Conservation (phyloP, 2,113 vertebrate species). For the Centropus bengalensis region DNA sequence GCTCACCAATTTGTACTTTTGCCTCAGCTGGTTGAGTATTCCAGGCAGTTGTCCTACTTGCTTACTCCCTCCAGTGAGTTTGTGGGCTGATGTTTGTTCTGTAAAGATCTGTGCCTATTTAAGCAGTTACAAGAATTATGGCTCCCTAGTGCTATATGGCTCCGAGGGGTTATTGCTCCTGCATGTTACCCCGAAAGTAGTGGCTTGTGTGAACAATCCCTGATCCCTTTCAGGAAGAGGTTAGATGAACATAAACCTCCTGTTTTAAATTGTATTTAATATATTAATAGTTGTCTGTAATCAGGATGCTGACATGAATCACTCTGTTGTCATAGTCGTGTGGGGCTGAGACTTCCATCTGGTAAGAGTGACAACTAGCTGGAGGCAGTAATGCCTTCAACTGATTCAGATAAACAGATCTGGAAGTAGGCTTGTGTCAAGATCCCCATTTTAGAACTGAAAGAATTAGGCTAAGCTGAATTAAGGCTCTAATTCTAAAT, state of each 20-base stretch:
- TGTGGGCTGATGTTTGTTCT: background rate
- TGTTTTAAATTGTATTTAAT: background rate
- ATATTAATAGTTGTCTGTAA: background rate
- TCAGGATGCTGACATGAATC: background rate
- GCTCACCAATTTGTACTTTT: background rate
- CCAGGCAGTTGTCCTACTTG: background rate
- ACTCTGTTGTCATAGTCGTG: background rate
- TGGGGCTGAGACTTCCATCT: background rate
- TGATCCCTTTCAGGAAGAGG: background rate
- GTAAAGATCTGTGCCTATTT: background rate
- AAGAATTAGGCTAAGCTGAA: slow-evolving; percentile 71
- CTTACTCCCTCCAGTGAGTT: background rate
- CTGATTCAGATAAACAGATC: slow-evolving; percentile 17
- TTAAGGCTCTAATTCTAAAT: slow-evolving; percentile 69
- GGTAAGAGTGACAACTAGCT: slow-evolving; percentile 1
- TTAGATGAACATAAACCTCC: background rate
- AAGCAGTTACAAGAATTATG: background rate
- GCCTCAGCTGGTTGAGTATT: background rate
- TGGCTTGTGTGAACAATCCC: background rate
- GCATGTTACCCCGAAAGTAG: background rate
- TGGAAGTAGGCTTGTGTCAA: slow-evolving; percentile 51
- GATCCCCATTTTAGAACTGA: slow-evolving; percentile 53
- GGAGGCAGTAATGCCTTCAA: slow-evolving; percentile 46
- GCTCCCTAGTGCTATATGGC: background rate
- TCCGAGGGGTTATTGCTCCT: background rate